These are phyloP conservation scores for Macrobrachium nipponense DNA, from an alignment of 1,140 invertebrate genomes.

Conservation along the genomic window DNA sequence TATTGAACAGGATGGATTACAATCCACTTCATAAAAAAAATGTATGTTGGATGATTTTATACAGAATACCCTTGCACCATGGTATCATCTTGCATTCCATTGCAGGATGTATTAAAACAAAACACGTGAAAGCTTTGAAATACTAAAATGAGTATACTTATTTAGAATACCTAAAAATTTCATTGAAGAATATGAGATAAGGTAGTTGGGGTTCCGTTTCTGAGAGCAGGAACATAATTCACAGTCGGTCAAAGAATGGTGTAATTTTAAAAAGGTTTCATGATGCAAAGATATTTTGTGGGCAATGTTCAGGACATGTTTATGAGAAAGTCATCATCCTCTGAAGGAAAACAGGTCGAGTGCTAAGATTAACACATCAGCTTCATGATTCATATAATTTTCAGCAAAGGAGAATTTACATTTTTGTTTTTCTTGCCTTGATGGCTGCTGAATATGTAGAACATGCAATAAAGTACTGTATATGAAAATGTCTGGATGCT, in stretches of 20 bases:
- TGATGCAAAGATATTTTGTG: conserved; percentile 47
- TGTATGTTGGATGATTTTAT: conserved; percentile 4
- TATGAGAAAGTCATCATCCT: neutral
- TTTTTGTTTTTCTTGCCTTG: no score
- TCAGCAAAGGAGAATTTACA: no score
- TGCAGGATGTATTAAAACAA: neutral
- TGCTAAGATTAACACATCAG: conserved; percentile 12
- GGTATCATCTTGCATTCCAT: neutral
- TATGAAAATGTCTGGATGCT: conserved; percentile 9
- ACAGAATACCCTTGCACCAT: conserved; percentile 50
- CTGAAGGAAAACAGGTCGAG: conserved; percentile 4
- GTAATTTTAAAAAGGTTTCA: neutral
- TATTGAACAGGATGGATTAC: conserved; percentile 28
- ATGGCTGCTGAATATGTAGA: neutral
- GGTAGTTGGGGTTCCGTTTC: no score
- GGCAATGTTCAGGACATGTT: neutral
- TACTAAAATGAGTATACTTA: no score
- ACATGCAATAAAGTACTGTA: conserved; percentile 1
- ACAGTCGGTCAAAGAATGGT: no score
- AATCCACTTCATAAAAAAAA: conserved; percentile 35
- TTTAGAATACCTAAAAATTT: no score
- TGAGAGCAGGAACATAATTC: no score
- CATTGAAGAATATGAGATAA: no score
- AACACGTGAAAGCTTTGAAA: neutral
- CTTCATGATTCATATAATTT: no score